Conservation (phyloP, 2,888 invertebrate species). For the Lasioglossum marginatum region DNA sequence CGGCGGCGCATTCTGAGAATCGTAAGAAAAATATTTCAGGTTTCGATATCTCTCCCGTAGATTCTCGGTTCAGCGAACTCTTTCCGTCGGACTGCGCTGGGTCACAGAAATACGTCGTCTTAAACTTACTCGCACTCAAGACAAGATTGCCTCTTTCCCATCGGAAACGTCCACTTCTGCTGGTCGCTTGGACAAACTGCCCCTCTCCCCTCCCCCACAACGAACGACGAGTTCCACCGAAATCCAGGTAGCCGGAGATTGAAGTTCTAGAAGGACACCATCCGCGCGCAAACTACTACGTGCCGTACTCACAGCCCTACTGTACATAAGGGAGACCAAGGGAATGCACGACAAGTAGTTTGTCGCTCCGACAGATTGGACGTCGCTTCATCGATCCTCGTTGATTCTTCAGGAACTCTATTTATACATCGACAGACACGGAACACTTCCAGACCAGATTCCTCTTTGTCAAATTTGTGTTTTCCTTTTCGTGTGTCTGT, state of each 20-base stretch:
- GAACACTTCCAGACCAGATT: conserved; percentile 51
- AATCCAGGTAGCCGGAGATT: conserved; percentile 52
- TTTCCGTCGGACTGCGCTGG: conserved; percentile 1
- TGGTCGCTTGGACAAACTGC: conserved; percentile 44
- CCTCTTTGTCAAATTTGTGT: neutral
- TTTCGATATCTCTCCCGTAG: neutral
- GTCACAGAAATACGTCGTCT: conserved; percentile 15
- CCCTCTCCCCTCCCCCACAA: neutral
- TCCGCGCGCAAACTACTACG: conserved; percentile 33
- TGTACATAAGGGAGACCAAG: conserved; percentile 25
- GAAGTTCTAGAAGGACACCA: conserved; percentile 55
- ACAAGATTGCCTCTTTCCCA: conserved; percentile 44
- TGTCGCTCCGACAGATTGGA: conserved; percentile 68
- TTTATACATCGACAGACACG: conserved; percentile 55
- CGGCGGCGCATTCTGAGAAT: neutral
- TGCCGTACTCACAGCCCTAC: neutral
- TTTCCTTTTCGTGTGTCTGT: too few species aligned
- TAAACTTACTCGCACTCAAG: conserved; percentile 33
- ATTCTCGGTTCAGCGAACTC: neutral
- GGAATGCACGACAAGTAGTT: conserved; percentile 21
- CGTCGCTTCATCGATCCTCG: conserved; percentile 69
- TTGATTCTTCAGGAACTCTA: conserved; percentile 63
- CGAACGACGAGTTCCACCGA: conserved; percentile 26
- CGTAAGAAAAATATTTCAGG: conserved; percentile 12
- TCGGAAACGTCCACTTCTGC: conserved; percentile 52